A percentile compares a stretch with the other conserved stretches of the same genome.
Conservation (phyloP, 2,113 vertebrate genomes). For the Tragelaphus scriptus region DNA sequence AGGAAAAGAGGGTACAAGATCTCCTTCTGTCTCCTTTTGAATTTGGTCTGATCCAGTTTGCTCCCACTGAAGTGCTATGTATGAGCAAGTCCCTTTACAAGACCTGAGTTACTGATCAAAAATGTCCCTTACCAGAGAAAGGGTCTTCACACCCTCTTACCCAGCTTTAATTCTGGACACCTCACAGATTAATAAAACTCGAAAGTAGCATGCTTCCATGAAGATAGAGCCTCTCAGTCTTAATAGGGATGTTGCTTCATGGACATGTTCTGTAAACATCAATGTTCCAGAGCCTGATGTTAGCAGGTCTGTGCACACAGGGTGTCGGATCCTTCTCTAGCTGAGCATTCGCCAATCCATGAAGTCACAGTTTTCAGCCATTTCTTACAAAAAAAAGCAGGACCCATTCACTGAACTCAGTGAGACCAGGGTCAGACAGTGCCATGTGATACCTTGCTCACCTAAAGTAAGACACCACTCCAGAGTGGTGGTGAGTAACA, state of each 20-base stretch:
- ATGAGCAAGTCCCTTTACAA: background rate
- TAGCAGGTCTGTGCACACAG: background rate
- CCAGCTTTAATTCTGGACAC: background rate
- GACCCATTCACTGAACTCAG: background rate
- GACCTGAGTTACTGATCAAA: background rate
- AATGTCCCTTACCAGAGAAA: background rate
- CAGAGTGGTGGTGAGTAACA: background rate
- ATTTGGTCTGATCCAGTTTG: slow-evolving; percentile 44
- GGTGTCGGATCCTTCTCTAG: background rate
- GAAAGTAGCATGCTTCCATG: background rate
- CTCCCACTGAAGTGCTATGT: background rate
- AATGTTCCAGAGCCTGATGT: background rate
- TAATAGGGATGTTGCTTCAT: background rate
- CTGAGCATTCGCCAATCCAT: background rate
- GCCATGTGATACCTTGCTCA: background rate
- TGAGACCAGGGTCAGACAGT: background rate
- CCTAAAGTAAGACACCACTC: background rate
- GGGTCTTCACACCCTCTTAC: background rate
- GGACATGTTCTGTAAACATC: background rate
- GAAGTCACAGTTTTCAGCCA: background rate
- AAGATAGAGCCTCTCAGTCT: background rate
- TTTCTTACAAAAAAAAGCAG: slow-evolving; percentile 7
- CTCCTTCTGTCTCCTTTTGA: background rate
- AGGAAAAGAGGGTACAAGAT: slow-evolving; percentile 53
- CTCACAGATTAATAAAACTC: background rate